Conservation (phyloP, 2,797 vertebrate genomes). For the Erpetoichthys calabaricus region DNA sequence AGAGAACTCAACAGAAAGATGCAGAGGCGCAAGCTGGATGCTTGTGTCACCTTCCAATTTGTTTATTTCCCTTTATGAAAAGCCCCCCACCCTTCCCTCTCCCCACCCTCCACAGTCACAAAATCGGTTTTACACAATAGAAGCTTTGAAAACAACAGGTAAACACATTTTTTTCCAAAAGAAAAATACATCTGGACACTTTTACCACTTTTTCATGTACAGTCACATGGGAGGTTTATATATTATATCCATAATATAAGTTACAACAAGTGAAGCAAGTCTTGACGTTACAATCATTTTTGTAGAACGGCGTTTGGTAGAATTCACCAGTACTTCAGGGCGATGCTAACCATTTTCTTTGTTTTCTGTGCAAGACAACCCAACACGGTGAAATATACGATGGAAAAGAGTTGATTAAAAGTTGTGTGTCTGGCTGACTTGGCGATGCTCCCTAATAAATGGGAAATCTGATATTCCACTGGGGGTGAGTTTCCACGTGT, state of each 20-base stretch:
- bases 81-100: conserved; percentile 43
- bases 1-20: not conserved
- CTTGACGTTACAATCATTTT: conserved; percentile 47
- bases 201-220: conserved; percentile 59
- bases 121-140: conserved; percentile 29
- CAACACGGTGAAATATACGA: too few relatives aligned
- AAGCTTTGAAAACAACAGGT: conserved; percentile 49
- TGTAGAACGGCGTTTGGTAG: conserved; percentile 15
- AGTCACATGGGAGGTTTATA: conserved; percentile 57
- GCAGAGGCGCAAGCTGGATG: not conserved
- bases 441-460: too few relatives aligned
- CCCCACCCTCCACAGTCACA: conserved; percentile 32
- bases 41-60: conserved; percentile 10
- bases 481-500: too few relatives aligned
- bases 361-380: too few relatives aligned
- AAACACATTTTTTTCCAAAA: conserved; percentile 48
- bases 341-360: too few relatives aligned
- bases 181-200: conserved; percentile 32
- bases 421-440: too few relatives aligned
- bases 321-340: conserved; percentile 30
- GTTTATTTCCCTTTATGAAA: conserved; percentile 39
- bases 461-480: too few relatives aligned
- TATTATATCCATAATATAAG: conserved; percentile 65
- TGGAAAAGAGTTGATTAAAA: too few relatives aligned
- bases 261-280: conserved; percentile 54